A percentile compares a stretch with the other conserved stretches of the same genome.
phyloP scores from a whole-genome alignment of 2,888 invertebrate species.

The Thera obeliscata region DNA sequence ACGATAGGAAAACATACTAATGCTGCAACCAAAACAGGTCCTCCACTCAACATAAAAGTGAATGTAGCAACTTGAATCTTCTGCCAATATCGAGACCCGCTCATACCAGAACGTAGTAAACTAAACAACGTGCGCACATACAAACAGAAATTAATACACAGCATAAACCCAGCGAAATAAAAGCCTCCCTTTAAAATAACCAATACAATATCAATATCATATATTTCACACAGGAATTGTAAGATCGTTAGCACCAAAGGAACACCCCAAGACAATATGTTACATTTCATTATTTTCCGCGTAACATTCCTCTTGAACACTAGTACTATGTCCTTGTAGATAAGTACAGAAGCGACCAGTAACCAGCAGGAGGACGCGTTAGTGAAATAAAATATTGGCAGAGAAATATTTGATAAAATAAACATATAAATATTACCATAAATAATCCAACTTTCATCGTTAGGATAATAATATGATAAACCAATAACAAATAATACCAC shows the following conservation, averaged over 20 bases:
- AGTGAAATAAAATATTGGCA: slow-evolving; percentile 19
- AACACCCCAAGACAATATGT: slow-evolving; percentile 35
- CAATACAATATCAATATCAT: neutral
- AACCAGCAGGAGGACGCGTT: slow-evolving; percentile 37
- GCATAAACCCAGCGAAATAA: slow-evolving; percentile 11
- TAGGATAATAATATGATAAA: neutral
- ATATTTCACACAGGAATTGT: slow-evolving; percentile 8
- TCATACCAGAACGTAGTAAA: slow-evolving; percentile 15
- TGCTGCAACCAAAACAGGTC: slow-evolving; percentile 13
- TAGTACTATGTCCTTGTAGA: slow-evolving; percentile 37
- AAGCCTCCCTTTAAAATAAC: slow-evolving; percentile 12
- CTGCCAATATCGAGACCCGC: slow-evolving; percentile 8
- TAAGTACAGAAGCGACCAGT: slow-evolving; percentile 27
- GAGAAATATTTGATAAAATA: neutral
- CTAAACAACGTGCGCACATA: slow-evolving; percentile 21
- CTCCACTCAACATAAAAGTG: slow-evolving; percentile 16
- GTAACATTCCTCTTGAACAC: slow-evolving; percentile 28
- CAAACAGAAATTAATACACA: slow-evolving; percentile 20
- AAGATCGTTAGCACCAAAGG: slow-evolving; percentile 12
- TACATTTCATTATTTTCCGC: slow-evolving; percentile 32
- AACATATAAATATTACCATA: neutral
- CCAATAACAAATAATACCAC: neutral
- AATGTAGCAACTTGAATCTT: slow-evolving; percentile 25
- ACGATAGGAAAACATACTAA: slow-evolving; percentile 13
- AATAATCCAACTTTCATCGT: neutral